Base-by-base conservation (phyloP, 2,888 invertebrate species). In the Camptogramma bilineatum region DNA sequence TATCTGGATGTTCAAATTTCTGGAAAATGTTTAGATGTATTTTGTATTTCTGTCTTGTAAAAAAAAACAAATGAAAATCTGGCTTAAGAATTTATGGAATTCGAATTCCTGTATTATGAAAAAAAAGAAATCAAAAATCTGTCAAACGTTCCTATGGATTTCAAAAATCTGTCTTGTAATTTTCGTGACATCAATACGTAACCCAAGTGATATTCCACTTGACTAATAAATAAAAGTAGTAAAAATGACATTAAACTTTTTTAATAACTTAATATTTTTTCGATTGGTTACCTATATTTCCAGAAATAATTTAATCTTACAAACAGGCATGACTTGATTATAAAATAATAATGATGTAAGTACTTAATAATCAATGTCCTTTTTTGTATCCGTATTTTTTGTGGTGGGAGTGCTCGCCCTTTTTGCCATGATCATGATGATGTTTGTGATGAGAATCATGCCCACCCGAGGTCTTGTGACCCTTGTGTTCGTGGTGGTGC, bases 331-430 rank as follows among this genome's bases (percentile, higher is more conserved):
- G 61, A 63, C 68, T 71, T 53, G 50, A 56, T 34, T 62, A 52
- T 47, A 39, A 55, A 39, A 10, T n/a, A 1, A 47, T 58, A 47
- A 54, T 52, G 55, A 18, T n/a, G 44, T 57, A 21, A 5, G 4
- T 21, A 21, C 21, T 4, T 21, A 21, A 21, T 21, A n/a, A 52
- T 79, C 81, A 93, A 65, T 92, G 88, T 47, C 93, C 93, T 80
- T 95, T 94, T 74, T 94, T 94, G 78, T 94, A 95, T 67, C 96
- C 96, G 95, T 96, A 96, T 83, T 97, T 95, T 85, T 97, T 97
- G 85, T 96, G 96, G 73, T 96, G 96, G 67, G 96, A 95, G 78
- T 96, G 95, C 50, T 96, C 96, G 10, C 96, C 97, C 84, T 97
- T 97, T 90, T 97, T 96, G 71, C 95, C 97, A 75, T 96, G 95